These are phyloP conservation scores for Helicolenus hilgendorfi DNA, from an alignment of 2,797 vertebrate species.

Conservation along the genomic window DNA sequence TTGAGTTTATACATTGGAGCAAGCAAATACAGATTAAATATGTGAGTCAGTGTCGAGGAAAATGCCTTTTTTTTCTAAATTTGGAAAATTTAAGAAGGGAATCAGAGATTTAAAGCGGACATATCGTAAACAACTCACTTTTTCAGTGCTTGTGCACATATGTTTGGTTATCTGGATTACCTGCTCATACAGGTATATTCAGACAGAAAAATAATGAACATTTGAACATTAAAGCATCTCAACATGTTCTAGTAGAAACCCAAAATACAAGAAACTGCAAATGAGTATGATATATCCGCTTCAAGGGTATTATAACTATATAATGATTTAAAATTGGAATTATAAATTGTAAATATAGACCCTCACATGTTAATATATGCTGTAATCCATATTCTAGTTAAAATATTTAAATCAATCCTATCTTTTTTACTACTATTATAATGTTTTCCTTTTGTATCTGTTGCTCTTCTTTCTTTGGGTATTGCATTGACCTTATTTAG, in stretches of 20 bases:
- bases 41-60: not conserved
- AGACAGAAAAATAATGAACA: too few relatives aligned
- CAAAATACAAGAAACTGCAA: not conserved
- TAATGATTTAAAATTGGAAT: not conserved
- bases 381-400: too few relatives aligned
- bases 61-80: not conserved
- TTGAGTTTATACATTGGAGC: not conserved
- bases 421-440: not conserved
- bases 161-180: too few relatives aligned
- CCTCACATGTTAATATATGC: not conserved
- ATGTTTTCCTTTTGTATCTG: not conserved
- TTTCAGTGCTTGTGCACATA: too few relatives aligned
- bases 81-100: not conserved
- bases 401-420: not conserved
- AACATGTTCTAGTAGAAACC: not conserved
- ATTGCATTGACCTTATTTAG: not conserved
- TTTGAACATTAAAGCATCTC: not conserved
- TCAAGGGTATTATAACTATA: not conserved
- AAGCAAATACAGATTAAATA: not conserved
- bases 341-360: not conserved
- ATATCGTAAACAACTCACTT: too few relatives aligned
- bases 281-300: accelerated
- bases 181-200: accelerated
- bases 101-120: not conserved
- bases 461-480: not conserved